Base-by-base conservation (phyloP, 2,888 invertebrate species). In the Drosophila histrio region DNA sequence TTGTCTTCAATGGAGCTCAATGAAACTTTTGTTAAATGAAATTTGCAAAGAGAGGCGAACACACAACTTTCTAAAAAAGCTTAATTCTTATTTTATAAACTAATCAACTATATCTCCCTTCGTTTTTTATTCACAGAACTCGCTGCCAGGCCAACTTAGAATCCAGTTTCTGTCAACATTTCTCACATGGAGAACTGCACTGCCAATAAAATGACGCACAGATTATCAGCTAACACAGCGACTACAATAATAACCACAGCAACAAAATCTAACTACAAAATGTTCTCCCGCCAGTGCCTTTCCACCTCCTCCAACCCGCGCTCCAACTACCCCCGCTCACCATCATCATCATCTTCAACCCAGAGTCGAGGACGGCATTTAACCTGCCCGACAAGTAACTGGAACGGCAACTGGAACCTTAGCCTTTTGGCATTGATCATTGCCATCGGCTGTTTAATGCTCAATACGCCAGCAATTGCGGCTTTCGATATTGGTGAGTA, bases 271-370 rank as follows among this genome's bases (percentile, higher is more conserved):
- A 72, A 59, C 63, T 43, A 46, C 65, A 77, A 68, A 57, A 77
- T 88, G 89, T 79, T 90, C 90, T 89, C 90, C 90, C 90, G 82
- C 83, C 90, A 88, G 90, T 90, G 90, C 90, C 90, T 90, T 90
- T 89, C 90, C 88, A 66, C 57, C 64, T 60, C 74, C 58, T 21
- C 56, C 46, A 43, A 36, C 59, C 47, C 68, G 15, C 34, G 54
- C 53, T 58, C 54, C 28, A 64, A 26, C 66, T 39, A 54, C 49
- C 7, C 77, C 72, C 77, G 64, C 69, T 62, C 62, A 49, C 22
- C 77, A 24, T 46, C 77, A 53, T 32, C 68, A 39, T 28, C 77
- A 30, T 46, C 79, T 52, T 39, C 34, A 53, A 49, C 17, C 30
- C 59, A 66, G 38, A 47, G 71, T 57, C 70, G 71, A 36, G 53